Conservation (phyloP, 2,888 invertebrate genomes). For the Heliconius sara region DNA sequence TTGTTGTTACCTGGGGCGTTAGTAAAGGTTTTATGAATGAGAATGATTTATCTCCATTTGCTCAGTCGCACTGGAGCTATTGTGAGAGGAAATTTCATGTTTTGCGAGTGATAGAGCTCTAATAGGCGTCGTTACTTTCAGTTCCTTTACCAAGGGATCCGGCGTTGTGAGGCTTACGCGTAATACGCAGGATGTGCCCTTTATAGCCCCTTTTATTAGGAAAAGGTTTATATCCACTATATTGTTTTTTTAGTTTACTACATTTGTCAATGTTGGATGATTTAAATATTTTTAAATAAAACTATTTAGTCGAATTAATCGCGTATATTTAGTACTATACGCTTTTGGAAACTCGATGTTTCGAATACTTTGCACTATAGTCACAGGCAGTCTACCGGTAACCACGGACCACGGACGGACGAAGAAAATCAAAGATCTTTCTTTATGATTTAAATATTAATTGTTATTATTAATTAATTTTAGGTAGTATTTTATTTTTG, state of each 20-base stretch:
- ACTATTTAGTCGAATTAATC: too few species aligned
- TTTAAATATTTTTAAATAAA: too few species aligned
- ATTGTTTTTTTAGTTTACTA: conserved; percentile 8
- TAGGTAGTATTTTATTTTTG: too few species aligned
- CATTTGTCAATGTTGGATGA: neutral
- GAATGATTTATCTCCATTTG: conserved; percentile 67
- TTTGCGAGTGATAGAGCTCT: conserved; percentile 53
- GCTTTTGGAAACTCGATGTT: too few species aligned
- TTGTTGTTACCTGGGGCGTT: conserved; percentile 38
- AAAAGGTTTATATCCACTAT: conserved; percentile 14
- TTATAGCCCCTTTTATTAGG: conserved; percentile 38
- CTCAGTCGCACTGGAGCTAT: conserved; percentile 53
- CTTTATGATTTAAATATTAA: too few species aligned
- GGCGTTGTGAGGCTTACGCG: conserved; percentile 43
- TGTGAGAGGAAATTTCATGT: conserved; percentile 58
- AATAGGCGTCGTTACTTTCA: conserved; percentile 50
- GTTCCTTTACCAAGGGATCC: conserved; percentile 44
- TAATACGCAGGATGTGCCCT: conserved; percentile 37
- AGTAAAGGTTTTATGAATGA: conserved; percentile 51
- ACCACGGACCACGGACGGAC: too few species aligned
- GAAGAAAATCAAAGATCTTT: too few species aligned
- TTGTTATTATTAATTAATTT: too few species aligned
- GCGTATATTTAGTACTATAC: too few species aligned
- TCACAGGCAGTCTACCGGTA: too few species aligned
- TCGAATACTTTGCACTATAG: too few species aligned